Base-by-base conservation (phyloP, 2,888 invertebrate species). In the Eretmocerus hayati region DNA sequence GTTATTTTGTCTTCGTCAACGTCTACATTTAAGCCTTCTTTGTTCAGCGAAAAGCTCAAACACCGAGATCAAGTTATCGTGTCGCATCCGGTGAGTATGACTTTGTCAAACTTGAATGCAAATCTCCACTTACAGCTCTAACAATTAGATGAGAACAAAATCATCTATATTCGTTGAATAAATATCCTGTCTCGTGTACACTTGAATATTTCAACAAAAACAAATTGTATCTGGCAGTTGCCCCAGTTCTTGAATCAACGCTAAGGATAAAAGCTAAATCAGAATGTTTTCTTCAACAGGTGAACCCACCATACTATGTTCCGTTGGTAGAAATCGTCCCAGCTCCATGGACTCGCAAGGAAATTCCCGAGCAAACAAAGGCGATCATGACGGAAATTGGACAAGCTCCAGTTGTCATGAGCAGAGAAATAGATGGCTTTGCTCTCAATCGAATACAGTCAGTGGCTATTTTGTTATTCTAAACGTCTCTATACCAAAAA, bases 301-400 rank as follows among this genome's bases (percentile, higher is more conserved):
- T 94, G 2, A 96, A 96, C 71, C 96, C 96, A 5, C 96, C 96
- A 0, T 95, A 95, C 71, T 95, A 92, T 68, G 90, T 94, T 20
- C 93, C 94, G 0, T 74, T 96, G 37, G 91, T 94, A 1, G 96
- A 97, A 75, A 77, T 97, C 13, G 90, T 95, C 0, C 95, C 95
- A 0, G 90, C 94, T 0, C 90, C 92, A 4, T 94, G 92, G 91
- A 96, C 96, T 0, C 81, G 84, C 43, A 77, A 83, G 0, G 84
- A 85, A 53, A 82, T 90, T 9, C 80, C 86, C 1, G 74, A 75
- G 38, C 84, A 81, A 66, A 87, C 92, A 0, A 80, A 86, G 45
- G 80, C 77, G 36, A 75, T 87, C 23, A 89, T 95, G 90, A 75
- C 80, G 45, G 87, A 90, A 72, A 87, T 96, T 47, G 94, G 94